Evolutionary conservation across 2,888 invertebrate genomes (phyloP).

Genomic region (Tachystola acroxantha): DNA sequence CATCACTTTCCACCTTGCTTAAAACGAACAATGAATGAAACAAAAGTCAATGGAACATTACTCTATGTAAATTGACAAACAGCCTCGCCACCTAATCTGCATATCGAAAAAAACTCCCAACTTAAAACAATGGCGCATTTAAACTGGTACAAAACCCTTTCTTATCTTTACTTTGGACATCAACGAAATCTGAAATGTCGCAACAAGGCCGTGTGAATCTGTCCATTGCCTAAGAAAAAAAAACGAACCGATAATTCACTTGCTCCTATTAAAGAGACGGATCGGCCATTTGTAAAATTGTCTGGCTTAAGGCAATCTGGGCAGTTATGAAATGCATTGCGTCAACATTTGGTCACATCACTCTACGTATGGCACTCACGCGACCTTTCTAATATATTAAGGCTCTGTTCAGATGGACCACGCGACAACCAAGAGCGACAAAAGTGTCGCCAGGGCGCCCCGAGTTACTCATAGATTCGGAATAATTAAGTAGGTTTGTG

Average conservation of each 20-base stretch:
- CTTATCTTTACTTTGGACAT: conserved; percentile 51
- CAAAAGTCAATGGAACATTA: conserved; percentile 8
- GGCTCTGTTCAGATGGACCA: no score
- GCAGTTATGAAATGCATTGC: conserved; percentile 55
- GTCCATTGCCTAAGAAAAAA: conserved; percentile 48
- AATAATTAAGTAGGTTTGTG: no score
- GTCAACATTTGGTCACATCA: conserved; percentile 45
- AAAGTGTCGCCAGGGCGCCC: no score
- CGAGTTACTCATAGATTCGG: no score
- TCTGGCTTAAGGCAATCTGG: conserved; percentile 57
- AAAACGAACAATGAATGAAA: conserved; percentile 12
- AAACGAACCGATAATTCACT: conserved; percentile 55
- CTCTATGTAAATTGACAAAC: conserved; percentile 20
- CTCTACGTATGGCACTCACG: conserved; percentile 37
- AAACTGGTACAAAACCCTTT: conserved; percentile 60
- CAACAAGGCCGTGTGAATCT: conserved; percentile 68
- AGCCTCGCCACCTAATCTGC: conserved; percentile 38
- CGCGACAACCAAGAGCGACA: no score
- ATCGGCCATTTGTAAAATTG: conserved; percentile 62
- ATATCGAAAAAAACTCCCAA: conserved; percentile 52
- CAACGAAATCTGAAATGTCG: conserved; percentile 61
- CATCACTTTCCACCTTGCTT: conserved; percentile 14
- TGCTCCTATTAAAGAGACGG: conserved; percentile 50
- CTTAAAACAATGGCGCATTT: conserved; percentile 63
- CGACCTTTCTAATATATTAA: conserved; percentile 33